phyloP scores from a whole-genome alignment of 2,797 vertebrate genomes.

The Calcarius lapponicus region DNA sequence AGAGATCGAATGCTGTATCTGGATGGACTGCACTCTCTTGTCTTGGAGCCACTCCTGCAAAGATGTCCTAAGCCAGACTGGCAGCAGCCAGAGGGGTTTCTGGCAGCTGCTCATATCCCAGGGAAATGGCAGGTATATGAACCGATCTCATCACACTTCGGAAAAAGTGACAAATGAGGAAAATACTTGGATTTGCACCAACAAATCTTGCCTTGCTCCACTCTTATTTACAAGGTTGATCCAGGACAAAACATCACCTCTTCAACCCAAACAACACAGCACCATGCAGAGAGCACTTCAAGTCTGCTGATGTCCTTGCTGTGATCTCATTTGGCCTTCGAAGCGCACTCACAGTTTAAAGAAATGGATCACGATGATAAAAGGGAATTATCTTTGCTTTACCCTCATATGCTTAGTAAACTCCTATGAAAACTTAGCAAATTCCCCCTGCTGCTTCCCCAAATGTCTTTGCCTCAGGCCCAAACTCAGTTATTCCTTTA shows the following conservation, averaged over 20 bases:
- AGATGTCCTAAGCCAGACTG: not conserved
- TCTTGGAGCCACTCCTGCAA: not conserved
- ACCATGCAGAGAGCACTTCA: not conserved
- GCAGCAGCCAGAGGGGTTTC: slow-evolving; percentile 31
- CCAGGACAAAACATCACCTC: not conserved
- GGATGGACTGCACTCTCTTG: not conserved
- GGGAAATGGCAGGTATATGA: not conserved
- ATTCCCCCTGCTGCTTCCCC: slow-evolving; percentile 2
- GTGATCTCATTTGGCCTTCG: not conserved
- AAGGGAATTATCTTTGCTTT: not conserved
- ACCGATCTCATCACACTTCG: not conserved
- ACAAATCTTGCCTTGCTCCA: not conserved
- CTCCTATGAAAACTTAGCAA: not conserved
- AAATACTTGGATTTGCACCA: not conserved
- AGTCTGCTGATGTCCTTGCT: not conserved
- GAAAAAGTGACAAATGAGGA: not conserved
- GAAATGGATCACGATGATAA: not conserved
- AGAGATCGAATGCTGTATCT: not conserved
- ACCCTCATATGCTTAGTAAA: not conserved
- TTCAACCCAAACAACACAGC: not conserved
- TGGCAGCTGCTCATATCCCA: not conserved
- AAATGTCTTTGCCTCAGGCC: slow-evolving; percentile 25
- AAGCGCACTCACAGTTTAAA: not conserved
- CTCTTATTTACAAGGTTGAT: slow-evolving; percentile 6
- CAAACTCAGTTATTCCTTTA: slow-evolving; percentile 39